Base-by-base conservation (phyloP, 2,888 invertebrate genomes). In the Mimachlamys varia region DNA sequence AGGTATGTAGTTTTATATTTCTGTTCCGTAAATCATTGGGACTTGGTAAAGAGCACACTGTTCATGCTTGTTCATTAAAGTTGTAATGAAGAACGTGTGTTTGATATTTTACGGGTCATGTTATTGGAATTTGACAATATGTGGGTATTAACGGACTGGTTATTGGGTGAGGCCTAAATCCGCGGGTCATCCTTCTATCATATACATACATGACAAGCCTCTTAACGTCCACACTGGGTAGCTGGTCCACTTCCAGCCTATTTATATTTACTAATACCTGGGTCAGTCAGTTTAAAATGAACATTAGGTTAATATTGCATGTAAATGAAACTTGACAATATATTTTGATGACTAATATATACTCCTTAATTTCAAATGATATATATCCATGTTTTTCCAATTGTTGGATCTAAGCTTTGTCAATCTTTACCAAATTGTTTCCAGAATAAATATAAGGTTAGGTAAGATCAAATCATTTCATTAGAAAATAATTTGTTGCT, bases 1-100 rank as follows among this genome's bases (percentile, higher is more conserved):
- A 38, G 90, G 90, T 90, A 90, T 88, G 90, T 90, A 19, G 19
- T 76, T 76, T 3, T 22, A 22, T 62, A 62, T 0, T 27, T 76
- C 76, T 58, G 33, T 33, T 33, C 13, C 5, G 1, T 33, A 1
- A n/a, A n/a, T 62, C 22, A 62, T 62, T 62, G 19, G 58, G n/a
- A 22, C 58, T 58, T 17, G 4, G 19, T 58, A 58, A 19, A 58
- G 58, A n/a, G 53, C 58, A 22, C n/a, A 58, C 15, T 53, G 19
- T 17, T 53, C 5, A 17, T 7, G 2, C 19, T 19, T 50, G 7
- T 50, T 50, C 50, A n/a, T 44, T 44, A 7, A 44, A 7, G 4
- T 44, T 44, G 44, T 44, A 44, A 44, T 7, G 7, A 44, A 44
- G 3, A 44, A 44, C 7, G 44, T 10, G 12, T 10, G 7, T 58